Conservation (phyloP, 2,888 invertebrate genomes). For the Brassicogethes aeneus region DNA sequence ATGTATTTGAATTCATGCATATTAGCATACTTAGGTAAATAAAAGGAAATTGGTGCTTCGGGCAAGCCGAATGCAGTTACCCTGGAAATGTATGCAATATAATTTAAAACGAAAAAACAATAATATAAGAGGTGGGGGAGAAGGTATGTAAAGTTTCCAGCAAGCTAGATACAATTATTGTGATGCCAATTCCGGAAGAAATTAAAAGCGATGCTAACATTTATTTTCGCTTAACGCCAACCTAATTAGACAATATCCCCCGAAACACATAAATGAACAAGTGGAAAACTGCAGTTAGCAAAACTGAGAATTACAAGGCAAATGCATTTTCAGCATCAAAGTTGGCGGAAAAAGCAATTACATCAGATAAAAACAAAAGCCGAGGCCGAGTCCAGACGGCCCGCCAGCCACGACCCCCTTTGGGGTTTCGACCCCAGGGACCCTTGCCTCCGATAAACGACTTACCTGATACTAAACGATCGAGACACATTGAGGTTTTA, state of each 20-base stretch:
- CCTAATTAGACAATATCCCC: conserved; percentile 23
- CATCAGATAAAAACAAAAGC: conserved; percentile 18
- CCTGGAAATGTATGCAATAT: not conserved
- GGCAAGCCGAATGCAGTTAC: too few relatives aligned
- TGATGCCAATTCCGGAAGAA: conserved; percentile 19
- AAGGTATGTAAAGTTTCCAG: conserved; percentile 16
- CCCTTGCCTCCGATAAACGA: not conserved
- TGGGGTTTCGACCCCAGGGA: not conserved
- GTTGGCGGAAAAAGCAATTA: conserved; percentile 22
- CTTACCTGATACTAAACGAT: not conserved
- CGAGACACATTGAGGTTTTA: too few relatives aligned
- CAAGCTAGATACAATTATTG: conserved; percentile 19
- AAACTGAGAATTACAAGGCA: conserved; percentile 23
- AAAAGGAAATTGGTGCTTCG: too few relatives aligned
- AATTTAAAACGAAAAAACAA: not conserved
- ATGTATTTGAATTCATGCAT: too few relatives aligned
- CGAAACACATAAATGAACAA: conserved; percentile 15
- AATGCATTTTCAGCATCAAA: conserved; percentile 26
- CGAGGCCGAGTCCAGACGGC: conserved; percentile 4
- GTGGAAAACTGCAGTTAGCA: conserved; percentile 21
- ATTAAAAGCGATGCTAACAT: conserved; percentile 22
- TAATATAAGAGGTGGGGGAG: not conserved
- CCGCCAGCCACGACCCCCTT: not conserved
- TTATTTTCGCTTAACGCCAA: conserved; percentile 18
- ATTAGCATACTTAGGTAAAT: too few relatives aligned